phyloP scores from a whole-genome alignment of 2,113 vertebrate genomes.

The Piaya cayana region DNA sequence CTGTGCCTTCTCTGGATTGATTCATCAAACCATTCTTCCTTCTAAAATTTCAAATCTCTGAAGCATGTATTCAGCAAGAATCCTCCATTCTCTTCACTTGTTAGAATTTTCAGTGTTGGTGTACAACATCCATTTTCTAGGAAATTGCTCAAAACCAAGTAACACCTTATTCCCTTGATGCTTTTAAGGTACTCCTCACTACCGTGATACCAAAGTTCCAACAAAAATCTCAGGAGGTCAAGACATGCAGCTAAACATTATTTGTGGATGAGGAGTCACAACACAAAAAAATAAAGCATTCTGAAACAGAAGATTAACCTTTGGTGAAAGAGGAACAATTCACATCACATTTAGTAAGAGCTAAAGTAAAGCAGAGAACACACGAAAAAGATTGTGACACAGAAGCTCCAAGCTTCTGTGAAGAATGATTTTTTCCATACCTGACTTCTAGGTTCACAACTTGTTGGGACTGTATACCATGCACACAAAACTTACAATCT shows the following conservation, averaged over 20 bases:
- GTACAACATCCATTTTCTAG: background rate
- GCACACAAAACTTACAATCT: rapidly evolving
- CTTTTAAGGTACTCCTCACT: background rate
- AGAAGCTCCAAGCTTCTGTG: background rate
- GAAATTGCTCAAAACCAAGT: background rate
- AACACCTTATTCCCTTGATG: background rate
- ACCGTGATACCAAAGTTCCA: background rate
- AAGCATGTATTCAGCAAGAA: background rate
- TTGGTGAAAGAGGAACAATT: background rate
- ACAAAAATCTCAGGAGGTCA: background rate
- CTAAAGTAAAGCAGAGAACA: background rate
- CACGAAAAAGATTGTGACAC: background rate
- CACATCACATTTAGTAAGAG: background rate
- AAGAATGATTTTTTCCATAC: background rate
- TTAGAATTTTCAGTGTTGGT: background rate
- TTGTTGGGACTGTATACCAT: background rate
- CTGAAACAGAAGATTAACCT: background rate
- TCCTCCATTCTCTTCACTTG: background rate
- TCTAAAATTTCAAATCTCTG: background rate
- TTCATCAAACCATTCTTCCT: background rate
- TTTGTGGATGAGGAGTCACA: background rate
- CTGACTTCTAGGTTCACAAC: background rate
- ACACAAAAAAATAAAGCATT: background rate
- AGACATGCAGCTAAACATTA: background rate
- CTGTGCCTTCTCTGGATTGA: background rate